Base-by-base conservation (phyloP, 2,113 vertebrate genomes). In the Bagarius yarrelli region DNA sequence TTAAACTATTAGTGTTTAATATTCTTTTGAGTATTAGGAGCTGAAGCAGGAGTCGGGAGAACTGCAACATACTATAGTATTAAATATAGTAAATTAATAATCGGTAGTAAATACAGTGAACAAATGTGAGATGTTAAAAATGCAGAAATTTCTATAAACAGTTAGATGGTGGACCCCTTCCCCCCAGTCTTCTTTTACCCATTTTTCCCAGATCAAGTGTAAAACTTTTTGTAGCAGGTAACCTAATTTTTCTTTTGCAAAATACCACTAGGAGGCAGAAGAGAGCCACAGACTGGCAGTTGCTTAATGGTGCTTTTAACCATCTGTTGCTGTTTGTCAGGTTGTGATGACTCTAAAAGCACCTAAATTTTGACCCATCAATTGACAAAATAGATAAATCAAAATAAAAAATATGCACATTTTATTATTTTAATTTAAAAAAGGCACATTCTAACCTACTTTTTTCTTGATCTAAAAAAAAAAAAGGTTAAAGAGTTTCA, bases 391-490 rank as follows among this genome's bases (percentile, higher is more conserved):
- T 13, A 63, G 25, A 67, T 13, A n/a, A 16, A 64, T 25, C n/a
- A 63, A 27, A 27, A 16, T 8, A 36, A 8, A n/a, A 70, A 32
- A 70, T 71, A 30, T 52, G 69, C 14, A 23, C n/a, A 50, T 47
- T 70, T 2, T 16, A 4, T 3, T 3, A 4, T 40, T 40, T 40
- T 40, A 4, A 4, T 40, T 4, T 40, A 40, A 40, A 40, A 4
- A n/a, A n/a, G n/a, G n/a, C n/a, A n/a, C n/a, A n/a, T 60, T 78
- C 86, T 88, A 34, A 23, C 50, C 85, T 86, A 87, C 87, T 77
- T 70, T 18, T 34, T 76, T 53, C 80, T 60, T 2, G 9, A 8
- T 53, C 57, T 18, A 25, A 3, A 4, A 8, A 6, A 18, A 79
- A 71, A 76, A 12, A 18, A 32, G n/a, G n/a, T n/a, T n/a, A n/a